Conservation (phyloP, 2,797 vertebrate species). For the Orestias chungarensis region DNA sequence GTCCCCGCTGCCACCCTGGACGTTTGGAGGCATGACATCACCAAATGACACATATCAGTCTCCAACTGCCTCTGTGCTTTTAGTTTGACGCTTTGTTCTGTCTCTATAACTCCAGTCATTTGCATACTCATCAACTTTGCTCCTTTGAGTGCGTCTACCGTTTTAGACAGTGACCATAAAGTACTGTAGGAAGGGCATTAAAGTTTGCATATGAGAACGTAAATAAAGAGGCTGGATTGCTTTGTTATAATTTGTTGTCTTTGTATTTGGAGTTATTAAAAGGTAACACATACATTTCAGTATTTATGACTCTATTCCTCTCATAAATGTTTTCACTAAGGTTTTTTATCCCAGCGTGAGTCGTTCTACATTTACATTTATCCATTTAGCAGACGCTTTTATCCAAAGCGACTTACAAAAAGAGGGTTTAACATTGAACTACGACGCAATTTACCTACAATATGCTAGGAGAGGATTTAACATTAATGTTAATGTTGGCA, state of each 20-base stretch:
- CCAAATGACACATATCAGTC: constrained; percentile 69
- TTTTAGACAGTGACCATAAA: constrained; percentile 38
- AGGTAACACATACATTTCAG: background rate
- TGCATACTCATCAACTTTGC: constrained; percentile 66
- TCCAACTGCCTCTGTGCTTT: constrained; percentile 39
- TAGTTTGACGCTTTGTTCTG: constrained; percentile 22
- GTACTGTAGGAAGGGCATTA: constrained; percentile 50
- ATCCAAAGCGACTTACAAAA: too few relatives aligned
- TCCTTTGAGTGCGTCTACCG: constrained; percentile 42
- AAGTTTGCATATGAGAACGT: constrained; percentile 53
- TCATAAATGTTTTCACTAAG: background rate
- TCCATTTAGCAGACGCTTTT: too few relatives aligned
- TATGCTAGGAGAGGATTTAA: too few relatives aligned
- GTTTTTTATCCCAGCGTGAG: too few relatives aligned
- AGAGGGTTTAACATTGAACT: too few relatives aligned
- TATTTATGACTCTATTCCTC: background rate
- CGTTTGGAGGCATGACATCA: constrained; percentile 72
- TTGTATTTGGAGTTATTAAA: background rate
- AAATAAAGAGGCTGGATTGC: constrained; percentile 22
- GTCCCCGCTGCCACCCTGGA: constrained; percentile 69
- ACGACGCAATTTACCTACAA: too few relatives aligned
- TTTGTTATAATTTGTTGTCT: background rate
- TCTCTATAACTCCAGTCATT: constrained; percentile 32
- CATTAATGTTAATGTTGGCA: too few relatives aligned
- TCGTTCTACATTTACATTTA: too few relatives aligned